These are phyloP conservation scores for Salvelinus fontinalis DNA, from an alignment of 2,113 vertebrate genomes.

Conservation along the genomic window DNA sequence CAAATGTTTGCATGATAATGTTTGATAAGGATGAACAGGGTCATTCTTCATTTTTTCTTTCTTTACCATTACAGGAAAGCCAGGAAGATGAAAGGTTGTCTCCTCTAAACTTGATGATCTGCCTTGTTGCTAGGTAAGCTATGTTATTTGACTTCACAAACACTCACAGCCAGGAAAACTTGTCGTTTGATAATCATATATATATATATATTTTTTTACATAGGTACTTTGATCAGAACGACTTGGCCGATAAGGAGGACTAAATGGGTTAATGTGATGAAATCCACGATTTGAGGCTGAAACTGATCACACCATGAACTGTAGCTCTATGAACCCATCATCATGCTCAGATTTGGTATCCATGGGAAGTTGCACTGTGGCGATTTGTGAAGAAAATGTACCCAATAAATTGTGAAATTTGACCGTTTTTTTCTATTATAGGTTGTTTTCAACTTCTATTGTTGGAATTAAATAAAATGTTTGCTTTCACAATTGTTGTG, in stretches of 20 bases:
- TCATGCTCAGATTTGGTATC: not conserved
- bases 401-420: no score
- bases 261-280: not conserved
- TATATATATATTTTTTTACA: constrained; percentile 21
- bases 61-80: constrained; percentile 75
- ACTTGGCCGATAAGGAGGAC: constrained; percentile 82
- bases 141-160: not conserved
- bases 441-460: not conserved
- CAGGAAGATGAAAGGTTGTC: constrained; percentile 87
- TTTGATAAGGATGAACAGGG: no score
- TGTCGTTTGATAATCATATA: not conserved
- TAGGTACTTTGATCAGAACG: constrained; percentile 95
- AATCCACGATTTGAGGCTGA: not conserved
- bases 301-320: not conserved
- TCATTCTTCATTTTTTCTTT: constrained; percentile 9
- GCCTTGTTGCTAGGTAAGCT: constrained; percentile 92
- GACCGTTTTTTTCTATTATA: no score
- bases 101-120: constrained; percentile 93
- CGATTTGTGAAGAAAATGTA: no score
- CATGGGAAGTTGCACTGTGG: no score
- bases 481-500: not conserved
- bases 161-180: not conserved
- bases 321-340: not conserved
- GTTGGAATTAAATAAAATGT: not conserved
- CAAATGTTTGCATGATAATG: no score